These are phyloP conservation scores for Siniperca obscura DNA, from an alignment of 2,797 vertebrate genomes.

Conservation along the genomic window DNA sequence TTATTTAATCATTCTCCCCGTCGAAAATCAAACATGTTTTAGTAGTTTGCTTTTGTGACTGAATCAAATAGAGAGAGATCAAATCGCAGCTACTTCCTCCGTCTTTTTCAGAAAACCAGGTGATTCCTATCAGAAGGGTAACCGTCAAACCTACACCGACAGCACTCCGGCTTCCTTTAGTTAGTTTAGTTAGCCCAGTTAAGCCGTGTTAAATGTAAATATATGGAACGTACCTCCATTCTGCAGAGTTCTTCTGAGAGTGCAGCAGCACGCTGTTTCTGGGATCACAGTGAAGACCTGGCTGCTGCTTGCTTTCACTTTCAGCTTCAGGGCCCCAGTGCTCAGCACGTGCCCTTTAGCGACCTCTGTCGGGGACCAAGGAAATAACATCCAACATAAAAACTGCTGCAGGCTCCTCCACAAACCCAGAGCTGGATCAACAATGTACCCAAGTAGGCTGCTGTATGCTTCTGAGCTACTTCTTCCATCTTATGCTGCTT, in stretches of 20 bases:
- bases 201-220: background rate
- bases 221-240: slow-evolving; percentile 3
- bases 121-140: too few species aligned
- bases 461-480: too few species aligned
- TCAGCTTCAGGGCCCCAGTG: background rate
- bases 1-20: background rate
- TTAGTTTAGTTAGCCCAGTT: too few species aligned
- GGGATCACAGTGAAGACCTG: background rate
- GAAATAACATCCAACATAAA: background rate
- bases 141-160: background rate
- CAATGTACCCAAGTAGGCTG: too few species aligned
- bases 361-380: background rate
- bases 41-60: background rate
- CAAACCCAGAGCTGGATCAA: too few species aligned
- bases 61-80: background rate
- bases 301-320: background rate
- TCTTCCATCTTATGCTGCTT: too few species aligned
- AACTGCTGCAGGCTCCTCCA: too few species aligned
- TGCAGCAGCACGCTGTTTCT: too few species aligned
- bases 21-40: background rate
- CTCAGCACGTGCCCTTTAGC: background rate
- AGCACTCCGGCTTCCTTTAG: too few species aligned
- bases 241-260: background rate
- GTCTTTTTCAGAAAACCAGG: background rate
- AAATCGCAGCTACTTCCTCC: background rate